Evolutionary conservation across 2,888 invertebrate genomes (phyloP).

Genomic region (Plebejus melissa): DNA sequence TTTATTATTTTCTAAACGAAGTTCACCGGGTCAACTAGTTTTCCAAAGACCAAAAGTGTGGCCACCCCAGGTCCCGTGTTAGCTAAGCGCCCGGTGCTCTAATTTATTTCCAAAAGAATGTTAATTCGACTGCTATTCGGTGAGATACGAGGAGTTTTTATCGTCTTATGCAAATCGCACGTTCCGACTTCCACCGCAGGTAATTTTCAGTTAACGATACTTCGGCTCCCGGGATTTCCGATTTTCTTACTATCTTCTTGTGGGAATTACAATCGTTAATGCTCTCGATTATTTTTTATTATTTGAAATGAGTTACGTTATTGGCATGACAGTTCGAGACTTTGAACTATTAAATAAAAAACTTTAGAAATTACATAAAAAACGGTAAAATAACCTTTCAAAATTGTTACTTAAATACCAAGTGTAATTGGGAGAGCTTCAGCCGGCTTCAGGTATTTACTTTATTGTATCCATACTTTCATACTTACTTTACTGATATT

Average conservation of each 20-base stretch:
- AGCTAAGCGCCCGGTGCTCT: conserved; percentile 43
- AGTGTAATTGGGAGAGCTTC: too few species aligned
- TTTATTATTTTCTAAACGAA: too few species aligned
- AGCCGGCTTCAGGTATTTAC: too few species aligned
- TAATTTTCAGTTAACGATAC: conserved; percentile 36
- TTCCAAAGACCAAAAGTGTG: conserved; percentile 22
- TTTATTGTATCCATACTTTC: too few species aligned
- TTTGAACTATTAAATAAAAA: neutral
- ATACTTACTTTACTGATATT: too few species aligned
- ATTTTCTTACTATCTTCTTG: neutral
- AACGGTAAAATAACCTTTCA: too few species aligned
- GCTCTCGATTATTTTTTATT: neutral
- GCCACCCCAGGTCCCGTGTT: conserved; percentile 40
- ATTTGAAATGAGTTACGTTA: neutral
- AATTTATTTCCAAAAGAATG: conserved; percentile 56
- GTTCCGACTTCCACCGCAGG: conserved; percentile 36
- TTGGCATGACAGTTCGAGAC: neutral
- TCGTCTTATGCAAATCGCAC: conserved; percentile 41
- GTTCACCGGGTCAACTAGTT: neutral
- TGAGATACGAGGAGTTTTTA: conserved; percentile 43
- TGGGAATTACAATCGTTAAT: conserved; percentile 9
- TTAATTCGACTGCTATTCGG: conserved; percentile 48
- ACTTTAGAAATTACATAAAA: too few species aligned
- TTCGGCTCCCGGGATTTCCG: conserved; percentile 18
- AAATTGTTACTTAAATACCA: too few species aligned